Evolutionary conservation across 2,888 invertebrate species (phyloP).

Genomic region (Corbicula japonica): DNA sequence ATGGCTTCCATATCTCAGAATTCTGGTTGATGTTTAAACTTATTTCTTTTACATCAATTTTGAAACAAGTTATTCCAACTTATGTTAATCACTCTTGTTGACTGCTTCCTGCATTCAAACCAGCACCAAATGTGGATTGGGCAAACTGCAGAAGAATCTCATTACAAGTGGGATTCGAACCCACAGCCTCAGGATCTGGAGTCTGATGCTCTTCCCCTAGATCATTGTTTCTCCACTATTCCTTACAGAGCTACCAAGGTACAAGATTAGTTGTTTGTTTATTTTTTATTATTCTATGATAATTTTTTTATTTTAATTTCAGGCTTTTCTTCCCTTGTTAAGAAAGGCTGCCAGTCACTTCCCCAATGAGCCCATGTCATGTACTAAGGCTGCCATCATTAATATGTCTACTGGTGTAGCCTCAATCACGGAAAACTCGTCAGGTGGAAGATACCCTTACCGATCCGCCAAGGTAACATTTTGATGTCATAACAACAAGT

Average conservation of each 20-base stretch:
- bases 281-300: neutral
- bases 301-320: conserved; percentile 31
- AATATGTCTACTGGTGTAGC: conserved; percentile 95
- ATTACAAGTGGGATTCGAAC: neutral
- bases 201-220: neutral
- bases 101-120: too few relatives aligned
- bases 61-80: too few relatives aligned
- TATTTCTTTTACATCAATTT: too few relatives aligned
- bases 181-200: neutral
- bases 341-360: conserved; percentile 71
- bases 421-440: conserved; percentile 91
- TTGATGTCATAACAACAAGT: neutral
- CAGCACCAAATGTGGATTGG: too few relatives aligned
- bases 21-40: conserved; percentile 92
- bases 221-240: neutral
- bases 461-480: conserved; percentile 93
- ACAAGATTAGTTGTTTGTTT: too few relatives aligned
- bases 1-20: conserved; percentile 93
- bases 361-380: conserved; percentile 63
- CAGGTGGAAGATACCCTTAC: conserved; percentile 94
- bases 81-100: too few relatives aligned
- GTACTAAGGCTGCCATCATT: conserved; percentile 90
- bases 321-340: conserved; percentile 91
- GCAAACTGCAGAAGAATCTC: neutral
- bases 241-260: neutral